phyloP scores from a whole-genome alignment of 2,888 invertebrate genomes.

The Mactromeris polynyma region DNA sequence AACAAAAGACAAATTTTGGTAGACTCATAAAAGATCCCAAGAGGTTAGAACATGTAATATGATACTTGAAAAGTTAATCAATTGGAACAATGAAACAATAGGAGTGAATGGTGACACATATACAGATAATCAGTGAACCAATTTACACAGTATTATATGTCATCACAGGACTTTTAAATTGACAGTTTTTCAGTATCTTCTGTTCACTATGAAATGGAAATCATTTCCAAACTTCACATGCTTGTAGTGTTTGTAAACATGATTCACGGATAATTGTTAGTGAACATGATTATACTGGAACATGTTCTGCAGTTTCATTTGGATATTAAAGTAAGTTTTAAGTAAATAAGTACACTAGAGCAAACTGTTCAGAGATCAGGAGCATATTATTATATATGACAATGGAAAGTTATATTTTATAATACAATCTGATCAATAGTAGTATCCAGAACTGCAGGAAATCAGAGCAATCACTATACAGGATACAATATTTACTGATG shows the following conservation, averaged over 20 bases:
- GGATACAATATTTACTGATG: slow-evolving; percentile 25
- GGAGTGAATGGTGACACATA: not conserved
- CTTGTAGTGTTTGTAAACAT: not conserved
- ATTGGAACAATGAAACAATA: not conserved
- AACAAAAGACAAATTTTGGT: too few species aligned
- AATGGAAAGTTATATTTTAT: too few species aligned
- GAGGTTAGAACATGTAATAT: not conserved
- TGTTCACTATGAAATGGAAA: not conserved
- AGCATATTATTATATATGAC: not conserved
- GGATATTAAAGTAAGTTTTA: not conserved
- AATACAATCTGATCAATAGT: not conserved
- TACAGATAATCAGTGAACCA: not conserved
- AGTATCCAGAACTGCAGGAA: not conserved
- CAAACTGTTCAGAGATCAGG: not conserved
- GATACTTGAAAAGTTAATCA: not conserved
- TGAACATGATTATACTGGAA: not conserved
- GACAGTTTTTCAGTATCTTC: too few species aligned
- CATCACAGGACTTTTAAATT: too few species aligned
- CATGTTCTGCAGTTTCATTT: not conserved
- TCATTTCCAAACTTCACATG: not conserved
- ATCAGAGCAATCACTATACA: not conserved
- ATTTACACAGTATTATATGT: too few species aligned
- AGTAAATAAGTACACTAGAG: not conserved
- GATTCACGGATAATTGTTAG: not conserved
- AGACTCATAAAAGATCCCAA: too few species aligned